Conservation (phyloP, 1,140 invertebrate species). For the Sogatella furcifera region DNA sequence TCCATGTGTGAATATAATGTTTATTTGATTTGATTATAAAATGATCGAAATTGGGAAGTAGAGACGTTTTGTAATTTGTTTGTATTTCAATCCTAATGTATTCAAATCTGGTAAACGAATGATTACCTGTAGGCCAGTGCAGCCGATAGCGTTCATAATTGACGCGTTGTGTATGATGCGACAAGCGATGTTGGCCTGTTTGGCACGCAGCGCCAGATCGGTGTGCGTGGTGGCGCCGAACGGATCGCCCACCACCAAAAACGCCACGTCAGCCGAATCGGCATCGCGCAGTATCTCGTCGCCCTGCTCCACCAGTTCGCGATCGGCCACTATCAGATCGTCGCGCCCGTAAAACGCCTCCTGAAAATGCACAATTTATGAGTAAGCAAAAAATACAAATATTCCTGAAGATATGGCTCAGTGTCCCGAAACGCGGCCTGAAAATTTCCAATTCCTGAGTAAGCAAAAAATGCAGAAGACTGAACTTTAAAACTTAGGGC, state of each 20-base stretch:
- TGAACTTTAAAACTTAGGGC: no score
- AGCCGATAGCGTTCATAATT: slow-evolving; percentile 94
- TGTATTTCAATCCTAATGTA: no score
- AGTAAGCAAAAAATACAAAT: no score
- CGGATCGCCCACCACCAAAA: slow-evolving; percentile 90
- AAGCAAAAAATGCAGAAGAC: no score
- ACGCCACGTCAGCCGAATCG: slow-evolving; percentile 63
- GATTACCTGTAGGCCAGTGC: slow-evolving; percentile 75
- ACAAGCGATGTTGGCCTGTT: slow-evolving; percentile 53
- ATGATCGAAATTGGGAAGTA: no score
- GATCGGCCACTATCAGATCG: slow-evolving; percentile 73
- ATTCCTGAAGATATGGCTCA: no score
- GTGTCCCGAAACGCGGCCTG: no score
- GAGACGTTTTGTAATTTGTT: no score
- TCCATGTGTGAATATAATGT: no score
- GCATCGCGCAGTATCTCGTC: slow-evolving; percentile 72
- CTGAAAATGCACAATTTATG: slow-evolving; percentile 45
- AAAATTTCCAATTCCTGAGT: no score
- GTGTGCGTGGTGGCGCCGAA: slow-evolving; percentile 94
- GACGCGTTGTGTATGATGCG: slow-evolving; percentile 95
- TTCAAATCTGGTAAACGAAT: no score
- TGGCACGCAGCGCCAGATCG: slow-evolving; percentile 80
- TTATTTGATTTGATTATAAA: no score
- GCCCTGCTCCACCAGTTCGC: slow-evolving; percentile 85
- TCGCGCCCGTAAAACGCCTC: slow-evolving; percentile 70